Conservation (phyloP, 2,888 invertebrate species). For the Hypercompe scribonia region DNA sequence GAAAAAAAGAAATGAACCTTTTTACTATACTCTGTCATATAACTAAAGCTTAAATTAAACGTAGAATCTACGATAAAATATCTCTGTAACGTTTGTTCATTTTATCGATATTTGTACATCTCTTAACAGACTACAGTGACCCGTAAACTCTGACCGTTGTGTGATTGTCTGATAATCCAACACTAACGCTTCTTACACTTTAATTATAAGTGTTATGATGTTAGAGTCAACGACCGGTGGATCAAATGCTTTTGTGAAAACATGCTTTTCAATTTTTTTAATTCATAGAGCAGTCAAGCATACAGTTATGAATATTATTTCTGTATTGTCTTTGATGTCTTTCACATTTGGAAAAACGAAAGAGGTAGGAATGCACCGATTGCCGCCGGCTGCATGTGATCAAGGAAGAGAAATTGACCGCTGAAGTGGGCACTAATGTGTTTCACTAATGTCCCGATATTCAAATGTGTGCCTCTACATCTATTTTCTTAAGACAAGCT, state of each 20-base stretch:
- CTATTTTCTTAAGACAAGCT: no score
- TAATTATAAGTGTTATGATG: conserved; percentile 19
- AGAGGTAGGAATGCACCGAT: neutral
- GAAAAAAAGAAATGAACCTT: no score
- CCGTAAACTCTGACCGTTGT: conserved; percentile 62
- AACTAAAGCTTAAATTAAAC: no score
- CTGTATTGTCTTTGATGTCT: neutral
- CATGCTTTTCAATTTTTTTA: conserved; percentile 1
- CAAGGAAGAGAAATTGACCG: no score
- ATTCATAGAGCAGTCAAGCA: neutral
- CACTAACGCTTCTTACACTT: conserved; percentile 30
- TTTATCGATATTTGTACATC: conserved; percentile 21
- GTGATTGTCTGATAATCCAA: conserved; percentile 35
- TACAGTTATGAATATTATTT: neutral
- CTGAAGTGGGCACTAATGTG: no score
- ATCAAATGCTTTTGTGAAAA: conserved; percentile 10
- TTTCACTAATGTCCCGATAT: no score
- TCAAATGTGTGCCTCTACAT: no score
- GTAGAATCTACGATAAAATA: neutral
- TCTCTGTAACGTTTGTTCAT: neutral
- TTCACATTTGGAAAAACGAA: neutral
- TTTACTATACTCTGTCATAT: no score
- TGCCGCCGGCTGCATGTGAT: neutral
- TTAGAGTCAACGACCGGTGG: conserved; percentile 21
- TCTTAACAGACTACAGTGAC: conserved; percentile 48